phyloP scores from a whole-genome alignment of 2,113 vertebrate genomes.

The Chionodraco myersi region DNA sequence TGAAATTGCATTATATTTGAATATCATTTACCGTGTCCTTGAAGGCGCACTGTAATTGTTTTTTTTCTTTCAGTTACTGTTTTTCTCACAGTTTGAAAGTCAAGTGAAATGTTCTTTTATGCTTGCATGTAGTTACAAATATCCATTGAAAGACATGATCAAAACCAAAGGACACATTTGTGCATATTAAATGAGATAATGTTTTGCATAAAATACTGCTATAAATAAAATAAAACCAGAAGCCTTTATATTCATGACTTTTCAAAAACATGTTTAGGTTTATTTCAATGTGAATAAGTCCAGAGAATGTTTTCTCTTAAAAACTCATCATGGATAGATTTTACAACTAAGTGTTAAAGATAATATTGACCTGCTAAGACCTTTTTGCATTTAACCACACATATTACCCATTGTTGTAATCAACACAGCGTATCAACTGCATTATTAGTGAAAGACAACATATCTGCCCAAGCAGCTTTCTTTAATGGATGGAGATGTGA shows the following conservation, averaged over 20 bases:
- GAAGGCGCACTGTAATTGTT: conserved; percentile 2
- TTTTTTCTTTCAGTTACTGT: conserved; percentile 4
- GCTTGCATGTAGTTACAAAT: conserved; percentile 11
- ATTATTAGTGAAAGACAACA: conserved; percentile 20
- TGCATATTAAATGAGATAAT: conserved; percentile 39
- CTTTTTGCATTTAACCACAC: conserved; percentile 27
- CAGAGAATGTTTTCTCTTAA: neutral
- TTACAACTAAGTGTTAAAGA: neutral
- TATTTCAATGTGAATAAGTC: conserved; percentile 17
- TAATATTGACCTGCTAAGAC: conserved; percentile 1
- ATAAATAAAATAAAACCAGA: neutral
- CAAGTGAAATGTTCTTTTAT: conserved; percentile 35
- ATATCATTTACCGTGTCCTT: conserved; percentile 34
- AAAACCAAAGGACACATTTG: conserved; percentile 29
- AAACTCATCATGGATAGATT: neutral
- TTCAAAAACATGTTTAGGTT: neutral
- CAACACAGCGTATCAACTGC: conserved; percentile 29
- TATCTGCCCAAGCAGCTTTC: conserved; percentile 10
- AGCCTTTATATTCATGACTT: conserved; percentile 9
- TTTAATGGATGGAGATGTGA: conserved; percentile 21
- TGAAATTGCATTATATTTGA: conserved; percentile 4
- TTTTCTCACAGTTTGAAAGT: conserved; percentile 50
- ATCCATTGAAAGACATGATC: conserved; percentile 27
- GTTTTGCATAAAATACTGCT: conserved; percentile 14
- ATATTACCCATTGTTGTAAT: conserved; percentile 4